Percentiles rank a stretch among this genome's conserved stretches.
phyloP scores from a whole-genome alignment of 2,888 invertebrate genomes.

The Ormyrus thymus region DNA sequence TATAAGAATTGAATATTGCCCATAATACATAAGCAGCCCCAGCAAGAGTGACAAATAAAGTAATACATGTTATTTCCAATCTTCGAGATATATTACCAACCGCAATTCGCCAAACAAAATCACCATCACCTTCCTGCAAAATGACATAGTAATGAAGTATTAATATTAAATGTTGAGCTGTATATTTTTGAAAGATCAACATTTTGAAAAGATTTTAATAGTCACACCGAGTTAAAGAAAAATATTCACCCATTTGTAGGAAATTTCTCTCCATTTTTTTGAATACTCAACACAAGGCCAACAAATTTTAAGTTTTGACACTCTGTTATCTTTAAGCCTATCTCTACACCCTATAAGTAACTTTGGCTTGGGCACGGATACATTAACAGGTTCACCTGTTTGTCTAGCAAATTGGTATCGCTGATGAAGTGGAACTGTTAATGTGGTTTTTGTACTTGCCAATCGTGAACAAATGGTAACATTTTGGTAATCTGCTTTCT shows the following conservation, averaged over 20 bases:
- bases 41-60: constrained; percentile 62
- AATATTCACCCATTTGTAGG: constrained; percentile 63
- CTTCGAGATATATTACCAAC: constrained; percentile 64
- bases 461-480: constrained; percentile 65
- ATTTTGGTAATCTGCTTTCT: constrained; percentile 66
- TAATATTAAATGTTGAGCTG: not conserved
- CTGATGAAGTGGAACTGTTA: constrained; percentile 69
- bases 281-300: constrained; percentile 63
- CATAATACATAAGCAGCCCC: constrained; percentile 64
- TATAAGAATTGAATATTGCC: constrained; percentile 58
- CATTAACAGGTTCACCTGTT: constrained; percentile 59
- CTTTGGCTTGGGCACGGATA: constrained; percentile 62
- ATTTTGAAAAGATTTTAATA: not conserved
- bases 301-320: constrained; percentile 68
- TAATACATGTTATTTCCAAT: constrained; percentile 61
- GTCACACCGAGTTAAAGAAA: not conserved
- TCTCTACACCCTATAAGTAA: constrained; percentile 68
- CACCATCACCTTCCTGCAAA: constrained; percentile 61
- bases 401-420: constrained; percentile 66
- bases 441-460: constrained; percentile 42
- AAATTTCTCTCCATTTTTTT: constrained; percentile 68
- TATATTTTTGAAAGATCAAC: not conserved
- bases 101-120: constrained; percentile 66
- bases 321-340: constrained; percentile 63
- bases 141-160: constrained; percentile 36